A percentile compares a stretch with the other conserved stretches of the same genome.
These are phyloP conservation scores for Seriola rivoliana DNA, from an alignment of 2,113 vertebrate species.

Conservation along the genomic window DNA sequence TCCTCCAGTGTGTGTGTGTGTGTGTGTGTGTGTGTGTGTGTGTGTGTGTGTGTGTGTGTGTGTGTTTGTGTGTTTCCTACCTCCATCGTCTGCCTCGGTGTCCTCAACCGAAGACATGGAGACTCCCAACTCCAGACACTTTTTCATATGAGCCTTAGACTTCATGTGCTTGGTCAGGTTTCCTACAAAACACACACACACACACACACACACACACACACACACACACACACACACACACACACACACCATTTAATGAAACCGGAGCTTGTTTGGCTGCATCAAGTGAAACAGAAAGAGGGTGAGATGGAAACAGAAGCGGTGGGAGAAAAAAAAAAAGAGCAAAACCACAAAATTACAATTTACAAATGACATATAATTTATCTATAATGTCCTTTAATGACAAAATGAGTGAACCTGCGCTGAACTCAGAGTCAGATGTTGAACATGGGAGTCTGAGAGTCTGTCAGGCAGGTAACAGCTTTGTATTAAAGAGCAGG, in stretches of 20 bases:
- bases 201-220: conserved; percentile 35
- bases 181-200: conserved; percentile 83
- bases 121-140: conserved; percentile 97
- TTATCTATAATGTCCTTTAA: conserved; percentile 45
- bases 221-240: conserved; percentile 34
- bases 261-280: conserved; percentile 49
- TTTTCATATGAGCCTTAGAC: conserved; percentile 99
- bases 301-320: conserved; percentile 31
- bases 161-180: conserved; percentile 99
- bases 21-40: conserved; percentile 22
- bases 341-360: conserved; percentile 36
- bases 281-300: conserved; percentile 1
- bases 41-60: conserved; percentile 4
- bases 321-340: not conserved
- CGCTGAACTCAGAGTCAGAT: conserved; percentile 5
- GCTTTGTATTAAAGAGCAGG: conserved; percentile 37
- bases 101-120: conserved; percentile 96
- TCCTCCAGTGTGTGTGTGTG: not conserved
- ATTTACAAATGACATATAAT: conserved; percentile 56
- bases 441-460: not conserved
- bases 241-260: conserved; percentile 44
- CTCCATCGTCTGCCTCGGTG: conserved; percentile 92
- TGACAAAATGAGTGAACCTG: conserved; percentile 21
- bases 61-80: conserved; percentile 84
- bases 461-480: conserved; percentile 21